Evolutionary conservation across 2,888 invertebrate species (phyloP).

Genomic region (Adineta ricciae): DNA sequence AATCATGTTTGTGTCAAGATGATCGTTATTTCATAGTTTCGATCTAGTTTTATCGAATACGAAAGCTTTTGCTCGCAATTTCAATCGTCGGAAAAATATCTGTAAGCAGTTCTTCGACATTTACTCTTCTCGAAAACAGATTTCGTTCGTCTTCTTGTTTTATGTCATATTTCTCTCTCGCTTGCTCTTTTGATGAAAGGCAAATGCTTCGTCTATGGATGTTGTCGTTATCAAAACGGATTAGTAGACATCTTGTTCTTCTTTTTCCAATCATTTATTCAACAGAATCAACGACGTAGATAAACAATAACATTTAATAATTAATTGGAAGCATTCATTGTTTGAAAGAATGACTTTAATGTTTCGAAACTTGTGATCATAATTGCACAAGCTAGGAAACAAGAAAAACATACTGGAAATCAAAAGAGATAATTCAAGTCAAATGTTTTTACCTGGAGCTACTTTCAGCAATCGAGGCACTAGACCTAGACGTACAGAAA

Average conservation of each 20-base stretch:
- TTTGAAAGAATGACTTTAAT: conserved; percentile 11
- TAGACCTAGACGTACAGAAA: conserved; percentile 47
- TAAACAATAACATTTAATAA: neutral
- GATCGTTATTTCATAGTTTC: no score
- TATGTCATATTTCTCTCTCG: no score
- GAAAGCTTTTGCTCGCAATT: neutral
- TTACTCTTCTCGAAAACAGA: neutral
- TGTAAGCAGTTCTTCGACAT: no score
- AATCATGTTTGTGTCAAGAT: neutral
- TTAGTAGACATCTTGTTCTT: neutral
- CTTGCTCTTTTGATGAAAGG: no score
- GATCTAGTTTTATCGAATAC: conserved; percentile 13
- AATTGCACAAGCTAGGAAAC: conserved; percentile 76
- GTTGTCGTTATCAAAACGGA: no score
- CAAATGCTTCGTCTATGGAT: no score
- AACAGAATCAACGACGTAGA: neutral
- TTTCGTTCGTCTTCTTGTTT: neutral
- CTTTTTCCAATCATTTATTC: neutral
- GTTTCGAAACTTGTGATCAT: conserved; percentile 93
- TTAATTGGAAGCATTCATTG: neutral
- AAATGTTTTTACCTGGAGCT: conserved; percentile 51
- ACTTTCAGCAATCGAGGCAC: conserved; percentile 85
- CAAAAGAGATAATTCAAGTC: neutral
- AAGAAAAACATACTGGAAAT: conserved; percentile 45
- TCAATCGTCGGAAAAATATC: neutral